Conservation (phyloP, 2,888 invertebrate genomes). For the Ectobius pallidus region DNA sequence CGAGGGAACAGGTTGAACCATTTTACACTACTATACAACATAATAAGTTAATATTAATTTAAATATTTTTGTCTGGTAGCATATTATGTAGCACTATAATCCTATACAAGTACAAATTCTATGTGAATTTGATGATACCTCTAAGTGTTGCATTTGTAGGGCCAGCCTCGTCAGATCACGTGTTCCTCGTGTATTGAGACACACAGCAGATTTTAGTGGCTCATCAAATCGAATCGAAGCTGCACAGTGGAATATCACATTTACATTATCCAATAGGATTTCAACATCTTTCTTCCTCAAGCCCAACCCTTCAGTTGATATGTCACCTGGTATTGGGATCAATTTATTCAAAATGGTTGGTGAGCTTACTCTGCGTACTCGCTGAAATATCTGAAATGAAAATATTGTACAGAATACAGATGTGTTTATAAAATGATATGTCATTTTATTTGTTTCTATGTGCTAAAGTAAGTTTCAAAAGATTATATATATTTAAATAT, state of each 20-base stretch:
- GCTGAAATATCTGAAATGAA: constrained; percentile 64
- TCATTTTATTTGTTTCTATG: too few species aligned
- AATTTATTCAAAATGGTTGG: constrained; percentile 68
- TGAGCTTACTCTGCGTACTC: constrained; percentile 58
- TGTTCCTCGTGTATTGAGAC: constrained; percentile 65
- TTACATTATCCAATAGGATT: constrained; percentile 64
- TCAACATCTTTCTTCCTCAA: constrained; percentile 60
- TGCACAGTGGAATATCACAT: constrained; percentile 81
- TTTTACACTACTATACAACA: neutral
- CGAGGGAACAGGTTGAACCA: too few species aligned
- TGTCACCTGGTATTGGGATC: constrained; percentile 67
- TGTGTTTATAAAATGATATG: too few species aligned
- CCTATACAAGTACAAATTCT: neutral
- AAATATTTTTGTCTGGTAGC: neutral
- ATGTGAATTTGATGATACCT: neutral
- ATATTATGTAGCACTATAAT: neutral
- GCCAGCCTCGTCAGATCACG: neutral
- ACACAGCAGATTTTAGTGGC: constrained; percentile 70
- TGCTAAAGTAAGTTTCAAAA: too few species aligned
- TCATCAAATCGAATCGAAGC: constrained; percentile 85
- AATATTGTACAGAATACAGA: neutral
- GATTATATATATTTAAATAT: too few species aligned
- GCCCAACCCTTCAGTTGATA: constrained; percentile 64
- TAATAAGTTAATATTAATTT: neutral
- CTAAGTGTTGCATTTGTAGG: neutral